A percentile compares a stretch with the other conserved stretches of the same genome.
Evolutionary conservation across 2,797 vertebrate genomes (phyloP).

Genomic region (Oreochromis mossambicus): DNA sequence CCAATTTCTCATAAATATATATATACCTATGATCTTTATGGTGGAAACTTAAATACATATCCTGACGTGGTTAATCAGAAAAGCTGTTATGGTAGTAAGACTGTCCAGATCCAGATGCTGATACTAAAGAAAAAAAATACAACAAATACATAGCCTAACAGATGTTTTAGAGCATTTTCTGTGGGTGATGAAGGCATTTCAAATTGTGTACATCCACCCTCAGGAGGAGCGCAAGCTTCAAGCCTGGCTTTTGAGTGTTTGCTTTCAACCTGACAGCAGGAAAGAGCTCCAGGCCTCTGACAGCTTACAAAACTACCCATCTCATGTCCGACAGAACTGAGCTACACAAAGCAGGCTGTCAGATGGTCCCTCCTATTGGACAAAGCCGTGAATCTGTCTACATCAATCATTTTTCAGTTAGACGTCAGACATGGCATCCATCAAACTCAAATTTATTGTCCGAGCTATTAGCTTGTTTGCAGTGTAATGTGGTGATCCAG

Average conservation of each 20-base stretch:
- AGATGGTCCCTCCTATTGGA: not conserved
- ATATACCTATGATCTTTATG: not conserved
- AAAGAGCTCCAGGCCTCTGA: conserved; percentile 14
- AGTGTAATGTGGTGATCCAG: not conserved
- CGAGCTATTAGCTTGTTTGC: not conserved
- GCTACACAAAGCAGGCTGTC: conserved; percentile 32
- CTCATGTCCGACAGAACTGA: conserved; percentile 14
- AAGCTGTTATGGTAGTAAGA: not conserved
- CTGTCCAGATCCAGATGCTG: not conserved
- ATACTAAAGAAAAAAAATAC: not conserved
- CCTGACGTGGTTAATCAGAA: conserved; percentile 4
- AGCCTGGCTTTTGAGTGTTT: conserved; percentile 16
- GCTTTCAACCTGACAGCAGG: conserved; percentile 31
- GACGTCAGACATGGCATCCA: not conserved
- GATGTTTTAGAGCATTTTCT: not conserved
- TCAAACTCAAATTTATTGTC: not conserved
- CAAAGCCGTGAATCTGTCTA: not conserved
- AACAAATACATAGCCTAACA: not conserved
- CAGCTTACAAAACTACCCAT: conserved; percentile 35
- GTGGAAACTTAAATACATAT: not conserved
- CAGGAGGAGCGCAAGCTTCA: not conserved
- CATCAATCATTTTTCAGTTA: conserved; percentile 23
- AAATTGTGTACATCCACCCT: conserved; percentile 9
- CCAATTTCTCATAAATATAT: conserved; percentile 2
- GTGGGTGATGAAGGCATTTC: not conserved